Conservation (phyloP, 1,140 invertebrate genomes). For the Bombus sylvicola region DNA sequence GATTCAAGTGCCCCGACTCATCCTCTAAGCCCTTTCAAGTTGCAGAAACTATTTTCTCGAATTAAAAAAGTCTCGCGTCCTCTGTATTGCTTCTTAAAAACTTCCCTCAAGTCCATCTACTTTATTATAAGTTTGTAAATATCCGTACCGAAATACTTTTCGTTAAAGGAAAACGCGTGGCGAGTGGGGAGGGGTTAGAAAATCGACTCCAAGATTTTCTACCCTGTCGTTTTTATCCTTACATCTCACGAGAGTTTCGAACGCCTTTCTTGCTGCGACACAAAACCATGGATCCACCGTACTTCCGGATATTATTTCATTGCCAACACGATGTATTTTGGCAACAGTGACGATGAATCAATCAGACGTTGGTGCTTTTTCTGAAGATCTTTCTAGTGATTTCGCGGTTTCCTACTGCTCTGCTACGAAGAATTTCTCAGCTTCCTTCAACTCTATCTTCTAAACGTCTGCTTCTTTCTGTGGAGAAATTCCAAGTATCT, state of each 20-base stretch:
- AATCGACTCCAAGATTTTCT: background rate
- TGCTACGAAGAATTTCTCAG: background rate
- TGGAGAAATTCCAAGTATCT: too few relatives aligned
- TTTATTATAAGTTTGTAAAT: background rate
- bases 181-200: accelerated
- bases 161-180: too few relatives aligned
- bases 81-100: background rate
- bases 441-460: background rate
- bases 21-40: background rate
- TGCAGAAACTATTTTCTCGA: background rate
- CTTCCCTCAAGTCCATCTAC: background rate
- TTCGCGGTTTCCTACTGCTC: background rate
- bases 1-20: too few relatives aligned
- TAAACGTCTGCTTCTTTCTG: background rate
- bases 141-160: background rate
- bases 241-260: background rate
- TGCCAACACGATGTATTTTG: background rate
- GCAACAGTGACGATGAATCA: background rate
- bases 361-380: background rate
- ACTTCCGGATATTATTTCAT: background rate
- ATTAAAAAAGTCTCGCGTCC: background rate
- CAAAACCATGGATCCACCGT: background rate
- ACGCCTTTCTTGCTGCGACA: background rate
- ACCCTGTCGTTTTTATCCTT: too few relatives aligned
- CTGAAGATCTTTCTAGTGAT: background rate